Evolutionary conservation across 2,113 vertebrate genomes (phyloP).

Genomic region (Entelurus aequoreus): DNA sequence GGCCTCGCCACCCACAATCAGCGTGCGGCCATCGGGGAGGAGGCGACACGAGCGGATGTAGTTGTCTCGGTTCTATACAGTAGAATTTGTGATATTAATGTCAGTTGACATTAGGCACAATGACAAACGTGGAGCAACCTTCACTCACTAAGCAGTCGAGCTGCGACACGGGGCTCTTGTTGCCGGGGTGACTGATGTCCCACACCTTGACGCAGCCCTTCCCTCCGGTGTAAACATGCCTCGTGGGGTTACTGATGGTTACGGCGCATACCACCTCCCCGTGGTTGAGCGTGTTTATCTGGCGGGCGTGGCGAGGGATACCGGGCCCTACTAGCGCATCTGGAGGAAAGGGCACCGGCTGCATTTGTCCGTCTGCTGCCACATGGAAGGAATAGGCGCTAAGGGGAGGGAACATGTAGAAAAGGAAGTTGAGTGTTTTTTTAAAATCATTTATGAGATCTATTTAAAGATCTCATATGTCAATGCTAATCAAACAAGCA

Average conservation of each 20-base stretch:
- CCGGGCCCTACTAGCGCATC: conserved; percentile 90
- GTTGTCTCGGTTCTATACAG: conserved; percentile 87
- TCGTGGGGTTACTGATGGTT: conserved; percentile 95
- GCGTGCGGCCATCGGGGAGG: conserved; percentile 89
- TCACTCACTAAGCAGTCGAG: conserved; percentile 90
- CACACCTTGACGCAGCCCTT: conserved; percentile 97
- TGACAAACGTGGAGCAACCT: not conserved
- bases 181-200: conserved; percentile 96
- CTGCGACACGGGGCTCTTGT: conserved; percentile 96
- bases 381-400: conserved; percentile 96
- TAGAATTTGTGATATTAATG: no score
- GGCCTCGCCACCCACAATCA: conserved; percentile 93
- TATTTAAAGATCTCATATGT: not conserved
- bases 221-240: conserved; percentile 93
- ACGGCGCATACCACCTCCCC: conserved; percentile 95
- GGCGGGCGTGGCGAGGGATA: conserved; percentile 91
- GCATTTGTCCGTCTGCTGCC: conserved; percentile 93
- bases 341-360: conserved; percentile 92
- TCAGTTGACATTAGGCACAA: no score
- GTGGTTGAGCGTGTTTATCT: conserved; percentile 94
- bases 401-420: not conserved
- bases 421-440: not conserved
- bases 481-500: conserved; percentile 10
- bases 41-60: conserved; percentile 98
- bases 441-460: not conserved